phyloP scores from a whole-genome alignment of 2,113 vertebrate species.

The Oryzias melastigma region DNA sequence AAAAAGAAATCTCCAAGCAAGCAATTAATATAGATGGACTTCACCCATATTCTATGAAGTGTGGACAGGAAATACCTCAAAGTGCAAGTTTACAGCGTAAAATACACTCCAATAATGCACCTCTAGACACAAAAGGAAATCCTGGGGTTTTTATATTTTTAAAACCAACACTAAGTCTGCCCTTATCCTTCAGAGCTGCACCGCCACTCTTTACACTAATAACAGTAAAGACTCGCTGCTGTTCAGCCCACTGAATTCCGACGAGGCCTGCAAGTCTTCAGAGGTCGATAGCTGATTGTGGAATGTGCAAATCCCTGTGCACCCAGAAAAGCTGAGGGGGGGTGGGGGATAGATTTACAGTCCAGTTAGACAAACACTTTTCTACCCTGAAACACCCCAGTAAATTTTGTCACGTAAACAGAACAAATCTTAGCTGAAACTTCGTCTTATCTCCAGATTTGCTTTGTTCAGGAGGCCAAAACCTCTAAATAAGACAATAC shows the following conservation, averaged over 20 bases:
- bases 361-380: not conserved
- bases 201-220: slow-evolving; percentile 3
- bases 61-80: slow-evolving; percentile 60
- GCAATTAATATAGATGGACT: slow-evolving; percentile 46
- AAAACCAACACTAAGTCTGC: slow-evolving; percentile 33
- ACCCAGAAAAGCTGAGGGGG: not conserved
- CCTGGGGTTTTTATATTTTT: slow-evolving; percentile 25
- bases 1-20: slow-evolving; percentile 3
- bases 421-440: no score
- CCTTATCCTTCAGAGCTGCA: slow-evolving; percentile 14
- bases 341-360: not conserved
- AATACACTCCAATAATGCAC: slow-evolving; percentile 45
- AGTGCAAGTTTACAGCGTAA: slow-evolving; percentile 37
- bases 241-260: slow-evolving; percentile 35
- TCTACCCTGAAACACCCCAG: not conserved
- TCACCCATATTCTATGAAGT: slow-evolving; percentile 34
- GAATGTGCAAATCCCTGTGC: slow-evolving; percentile 11
- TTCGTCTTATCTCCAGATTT: no score
- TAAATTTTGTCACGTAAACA: no score
- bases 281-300: slow-evolving; percentile 19
- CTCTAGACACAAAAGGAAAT: slow-evolving; percentile 20
- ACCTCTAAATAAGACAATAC: no score
- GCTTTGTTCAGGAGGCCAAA: no score
- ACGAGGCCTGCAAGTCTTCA: slow-evolving; percentile 36
- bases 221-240: not conserved